A percentile compares a stretch with the other conserved stretches of the same genome.
These are phyloP conservation scores for Ceratina calcarata DNA, from an alignment of 1,140 invertebrate species.

Conservation along the genomic window DNA sequence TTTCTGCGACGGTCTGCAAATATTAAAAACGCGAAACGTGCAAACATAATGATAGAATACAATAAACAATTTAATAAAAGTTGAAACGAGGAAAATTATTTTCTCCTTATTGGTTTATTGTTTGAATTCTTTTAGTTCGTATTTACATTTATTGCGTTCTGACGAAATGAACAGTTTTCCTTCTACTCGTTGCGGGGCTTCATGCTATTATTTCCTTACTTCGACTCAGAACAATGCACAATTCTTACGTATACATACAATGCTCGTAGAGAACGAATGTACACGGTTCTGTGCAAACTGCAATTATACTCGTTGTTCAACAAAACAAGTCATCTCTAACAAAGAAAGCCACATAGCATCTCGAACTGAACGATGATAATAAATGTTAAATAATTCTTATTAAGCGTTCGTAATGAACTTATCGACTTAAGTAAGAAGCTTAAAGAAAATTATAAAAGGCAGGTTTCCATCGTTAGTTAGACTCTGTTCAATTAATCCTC, in stretches of 20 bases:
- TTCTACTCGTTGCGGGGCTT: background rate
- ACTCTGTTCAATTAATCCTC: background rate
- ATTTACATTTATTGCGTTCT: background rate
- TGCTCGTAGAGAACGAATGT: background rate
- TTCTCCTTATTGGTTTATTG: too few relatives aligned
- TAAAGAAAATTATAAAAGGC: background rate
- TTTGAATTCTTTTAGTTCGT: background rate
- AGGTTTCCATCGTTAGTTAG: background rate
- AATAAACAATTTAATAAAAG: background rate
- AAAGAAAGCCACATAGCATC: background rate
- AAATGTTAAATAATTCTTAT: conserved; percentile 6
- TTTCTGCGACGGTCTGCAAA: conserved; percentile 91
- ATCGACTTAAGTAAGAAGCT: background rate
- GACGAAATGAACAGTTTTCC: too few relatives aligned
- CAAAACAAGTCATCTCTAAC: background rate
- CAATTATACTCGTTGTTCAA: background rate
- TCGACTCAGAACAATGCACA: conserved; percentile 4
- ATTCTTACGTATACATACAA: background rate
- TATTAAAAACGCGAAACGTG: background rate
- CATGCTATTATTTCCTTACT: background rate
- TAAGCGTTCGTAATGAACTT: background rate
- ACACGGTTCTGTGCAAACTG: background rate
- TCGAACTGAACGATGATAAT: conserved; percentile 17
- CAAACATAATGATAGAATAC: background rate
- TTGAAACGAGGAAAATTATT: too few relatives aligned